A percentile compares a stretch with the other conserved stretches of the same genome.
phyloP scores from a whole-genome alignment of 1,140 invertebrate species.

The Caenorhabditis inopinata region DNA sequence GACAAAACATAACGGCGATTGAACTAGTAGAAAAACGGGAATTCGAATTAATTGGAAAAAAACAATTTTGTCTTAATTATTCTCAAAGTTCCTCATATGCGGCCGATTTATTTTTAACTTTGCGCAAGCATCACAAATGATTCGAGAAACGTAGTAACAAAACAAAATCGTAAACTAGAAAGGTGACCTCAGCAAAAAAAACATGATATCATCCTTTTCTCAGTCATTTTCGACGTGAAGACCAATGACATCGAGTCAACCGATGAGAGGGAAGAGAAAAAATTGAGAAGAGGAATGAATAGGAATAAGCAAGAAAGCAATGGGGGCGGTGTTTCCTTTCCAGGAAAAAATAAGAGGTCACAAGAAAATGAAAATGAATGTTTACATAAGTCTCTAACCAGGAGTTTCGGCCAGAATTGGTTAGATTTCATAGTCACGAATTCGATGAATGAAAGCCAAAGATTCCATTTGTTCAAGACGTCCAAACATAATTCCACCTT shows the following conservation, averaged over 20 bases:
- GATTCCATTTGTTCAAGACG: too few species aligned
- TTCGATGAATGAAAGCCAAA: too few species aligned
- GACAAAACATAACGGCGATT: too few species aligned
- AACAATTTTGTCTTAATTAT: too few species aligned
- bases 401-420: not conserved
- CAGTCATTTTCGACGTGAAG: slow-evolving; percentile 7
- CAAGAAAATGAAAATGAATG: not conserved
- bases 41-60: too few species aligned
- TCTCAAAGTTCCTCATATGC: too few species aligned
- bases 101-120: too few species aligned
- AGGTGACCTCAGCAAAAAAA: not conserved
- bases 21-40: too few species aligned
- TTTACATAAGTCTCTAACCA: not conserved
- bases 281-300: not conserved
- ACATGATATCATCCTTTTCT: slow-evolving; percentile 27
- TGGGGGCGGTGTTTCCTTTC: not conserved
- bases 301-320: not conserved
- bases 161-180: slow-evolving; percentile 23
- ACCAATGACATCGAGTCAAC: not conserved
- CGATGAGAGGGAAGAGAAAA: not conserved
- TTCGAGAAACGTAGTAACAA: not conserved
- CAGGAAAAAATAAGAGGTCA: not conserved
- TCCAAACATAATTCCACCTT: too few species aligned
- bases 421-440: too few species aligned
- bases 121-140: too few species aligned